Base-by-base conservation (phyloP, 2,797 vertebrate species). In the Pangasius sanitwongsei region DNA sequence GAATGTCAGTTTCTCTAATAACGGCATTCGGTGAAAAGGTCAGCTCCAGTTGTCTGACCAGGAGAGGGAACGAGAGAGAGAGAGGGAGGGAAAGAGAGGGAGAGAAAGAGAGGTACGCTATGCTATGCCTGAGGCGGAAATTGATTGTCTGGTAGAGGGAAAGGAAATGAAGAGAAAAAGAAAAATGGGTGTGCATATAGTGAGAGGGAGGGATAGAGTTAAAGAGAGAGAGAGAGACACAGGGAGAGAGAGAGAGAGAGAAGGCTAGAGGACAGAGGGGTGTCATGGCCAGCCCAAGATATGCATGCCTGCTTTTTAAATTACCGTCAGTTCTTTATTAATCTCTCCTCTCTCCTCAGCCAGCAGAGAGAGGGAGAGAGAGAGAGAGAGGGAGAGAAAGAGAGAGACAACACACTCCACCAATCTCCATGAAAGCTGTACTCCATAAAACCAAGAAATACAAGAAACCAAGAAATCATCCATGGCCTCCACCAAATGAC, bases 1-100 rank as follows among this genome's bases (percentile, higher is more conserved):
- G 95, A 96, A 96, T 96, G 96, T 95, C 95, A 96, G 94, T 96
- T 96, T 95, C 95, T 96, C 95, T 97, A 95, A 96, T 96, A 96
- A 95, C 91, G 91, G 94, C 94, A 96, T 95, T 95, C 90, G 93
- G 94, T 94, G 96, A 96, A 96, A 96, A 96, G 95, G 95, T 96
- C 95, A 96, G 89, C 88, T 89, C 80, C 90, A 94, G 94, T 95
- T 94, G 91, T 93, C 94, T 95, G 96, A 95, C 95, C 92, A 92
- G 59, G 84, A 90, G 89, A 88, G 87, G 69, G 65, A 86, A 77
- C 23, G 85, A 57, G 70, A 75, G 83, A 85, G 90, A 83, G 87
- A 88, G 89, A 34, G 50, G 78, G 86, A 84, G 87, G 50, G 83
- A 44, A 93, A 85, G 7, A 61, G 90, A 2, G 50, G 75, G 87